phyloP scores from a whole-genome alignment of 2,113 vertebrate genomes.

The Athene cunicularia region DNA sequence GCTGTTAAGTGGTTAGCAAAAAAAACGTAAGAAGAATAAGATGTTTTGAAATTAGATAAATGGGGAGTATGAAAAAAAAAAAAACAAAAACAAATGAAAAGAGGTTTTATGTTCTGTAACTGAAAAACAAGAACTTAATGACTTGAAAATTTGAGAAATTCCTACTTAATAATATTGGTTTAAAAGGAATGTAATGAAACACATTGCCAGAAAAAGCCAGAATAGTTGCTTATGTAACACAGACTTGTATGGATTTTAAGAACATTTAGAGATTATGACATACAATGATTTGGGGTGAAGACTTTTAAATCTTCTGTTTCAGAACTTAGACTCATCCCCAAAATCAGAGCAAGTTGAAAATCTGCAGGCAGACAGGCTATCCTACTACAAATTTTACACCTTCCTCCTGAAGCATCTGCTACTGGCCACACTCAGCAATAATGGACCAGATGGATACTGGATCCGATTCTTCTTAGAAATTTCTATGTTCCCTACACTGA shows the following conservation, averaged over 20 bases:
- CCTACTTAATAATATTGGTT: not conserved
- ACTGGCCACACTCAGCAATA: not conserved
- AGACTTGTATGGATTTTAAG: not conserved
- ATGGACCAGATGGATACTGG: not conserved
- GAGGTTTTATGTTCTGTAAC: not conserved
- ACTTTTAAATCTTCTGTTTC: not conserved
- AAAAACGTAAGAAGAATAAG: not conserved
- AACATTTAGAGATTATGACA: not conserved
- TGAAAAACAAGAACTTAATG: not conserved
- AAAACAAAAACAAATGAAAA: not conserved
- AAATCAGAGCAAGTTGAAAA: not conserved
- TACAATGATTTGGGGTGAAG: not conserved
- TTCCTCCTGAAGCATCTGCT: conserved; percentile 26
- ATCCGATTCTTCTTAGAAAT: not conserved
- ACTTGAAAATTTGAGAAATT: not conserved
- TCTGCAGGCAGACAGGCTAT: not conserved
- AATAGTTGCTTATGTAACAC: not conserved
- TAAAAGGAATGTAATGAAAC: not conserved
- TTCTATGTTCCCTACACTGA: not conserved
- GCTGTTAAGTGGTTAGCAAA: not conserved
- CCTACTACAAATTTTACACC: not conserved
- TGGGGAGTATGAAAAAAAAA: not conserved
- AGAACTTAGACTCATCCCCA: not conserved
- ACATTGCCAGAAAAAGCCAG: not conserved
- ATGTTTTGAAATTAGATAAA: not conserved